phyloP scores from a whole-genome alignment of 2,888 invertebrate species.

The Drosophila atroscutellata region DNA sequence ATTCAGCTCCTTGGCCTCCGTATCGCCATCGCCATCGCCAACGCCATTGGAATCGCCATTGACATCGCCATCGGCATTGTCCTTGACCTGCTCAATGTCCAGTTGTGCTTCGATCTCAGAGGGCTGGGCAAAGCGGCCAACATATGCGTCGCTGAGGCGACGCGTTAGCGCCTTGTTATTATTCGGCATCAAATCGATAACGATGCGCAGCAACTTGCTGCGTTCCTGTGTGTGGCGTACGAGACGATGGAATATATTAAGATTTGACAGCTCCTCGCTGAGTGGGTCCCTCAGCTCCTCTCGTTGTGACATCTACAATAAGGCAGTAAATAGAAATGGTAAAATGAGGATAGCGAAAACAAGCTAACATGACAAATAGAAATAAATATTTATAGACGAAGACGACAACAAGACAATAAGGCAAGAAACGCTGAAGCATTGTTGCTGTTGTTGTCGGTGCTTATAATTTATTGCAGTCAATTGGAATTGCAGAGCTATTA shows the following conservation, averaged over 20 bases:
- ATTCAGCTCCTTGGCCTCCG: background rate
- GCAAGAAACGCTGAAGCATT: background rate
- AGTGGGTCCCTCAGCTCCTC: slow-evolving; percentile 81
- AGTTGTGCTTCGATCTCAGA: background rate
- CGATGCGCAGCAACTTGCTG: slow-evolving; percentile 82
- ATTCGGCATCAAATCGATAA: slow-evolving; percentile 79
- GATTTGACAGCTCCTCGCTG: slow-evolving; percentile 81
- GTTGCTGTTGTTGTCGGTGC: slow-evolving; percentile 31
- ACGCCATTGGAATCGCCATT: background rate
- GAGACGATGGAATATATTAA: slow-evolving; percentile 82
- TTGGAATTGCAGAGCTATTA: slow-evolving; percentile 65
- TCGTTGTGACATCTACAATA: slow-evolving; percentile 80
- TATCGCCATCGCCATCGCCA: background rate
- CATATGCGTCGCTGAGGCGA: slow-evolving; percentile 73
- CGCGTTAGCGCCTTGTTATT: slow-evolving; percentile 78
- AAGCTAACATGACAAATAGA: background rate
- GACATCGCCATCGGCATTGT: background rate
- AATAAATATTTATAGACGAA: slow-evolving; percentile 33
- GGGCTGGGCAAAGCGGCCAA: slow-evolving; percentile 28
- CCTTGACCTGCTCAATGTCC: background rate
- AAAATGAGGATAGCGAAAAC: background rate
- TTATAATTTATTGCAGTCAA: slow-evolving; percentile 61
- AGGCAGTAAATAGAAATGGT: background rate
- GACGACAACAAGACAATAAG: background rate
- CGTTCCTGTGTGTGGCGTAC: slow-evolving; percentile 82